Conservation (phyloP, 2,113 vertebrate genomes). For the Cephalopterus ornatus region DNA sequence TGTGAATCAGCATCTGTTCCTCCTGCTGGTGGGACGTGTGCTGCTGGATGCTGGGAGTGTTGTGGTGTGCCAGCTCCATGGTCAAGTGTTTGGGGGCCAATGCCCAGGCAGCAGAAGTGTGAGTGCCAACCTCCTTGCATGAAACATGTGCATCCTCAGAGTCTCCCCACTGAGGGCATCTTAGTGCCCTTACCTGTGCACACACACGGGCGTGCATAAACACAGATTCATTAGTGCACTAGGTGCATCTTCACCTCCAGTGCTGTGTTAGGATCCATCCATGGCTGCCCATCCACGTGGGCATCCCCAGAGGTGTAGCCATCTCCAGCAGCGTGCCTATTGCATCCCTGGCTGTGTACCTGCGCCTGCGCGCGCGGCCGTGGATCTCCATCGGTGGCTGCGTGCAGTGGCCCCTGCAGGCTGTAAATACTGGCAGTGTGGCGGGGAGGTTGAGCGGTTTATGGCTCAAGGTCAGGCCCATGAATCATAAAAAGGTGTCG, state of each 20-base stretch:
- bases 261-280: not conserved
- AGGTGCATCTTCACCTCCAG: not conserved
- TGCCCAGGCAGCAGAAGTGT: fast-evolving
- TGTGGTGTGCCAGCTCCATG: not conserved
- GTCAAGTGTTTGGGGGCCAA: not conserved
- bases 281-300: fast-evolving
- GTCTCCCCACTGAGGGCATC: fast-evolving
- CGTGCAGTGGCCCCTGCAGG: slow-evolving; percentile 58
- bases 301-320: fast-evolving
- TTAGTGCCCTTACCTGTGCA: not conserved
- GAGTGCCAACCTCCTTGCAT: not conserved
- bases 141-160: not conserved
- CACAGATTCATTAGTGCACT: fast-evolving
- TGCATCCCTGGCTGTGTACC: not conserved
- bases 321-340: fast-evolving
- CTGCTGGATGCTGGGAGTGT: not conserved
- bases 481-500: slow-evolving; percentile 81
- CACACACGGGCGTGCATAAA: not conserved
- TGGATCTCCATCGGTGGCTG: not conserved
- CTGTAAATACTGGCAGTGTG: slow-evolving; percentile 77
- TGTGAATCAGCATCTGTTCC: not conserved
- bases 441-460: slow-evolving; percentile 73
- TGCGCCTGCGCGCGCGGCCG: not conserved
- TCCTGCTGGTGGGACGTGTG: fast-evolving
- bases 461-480: slow-evolving; percentile 80